These are phyloP conservation scores for Choloepus hoffmanni DNA, from an alignment of 2,113 vertebrate species.

Conservation along the genomic window DNA sequence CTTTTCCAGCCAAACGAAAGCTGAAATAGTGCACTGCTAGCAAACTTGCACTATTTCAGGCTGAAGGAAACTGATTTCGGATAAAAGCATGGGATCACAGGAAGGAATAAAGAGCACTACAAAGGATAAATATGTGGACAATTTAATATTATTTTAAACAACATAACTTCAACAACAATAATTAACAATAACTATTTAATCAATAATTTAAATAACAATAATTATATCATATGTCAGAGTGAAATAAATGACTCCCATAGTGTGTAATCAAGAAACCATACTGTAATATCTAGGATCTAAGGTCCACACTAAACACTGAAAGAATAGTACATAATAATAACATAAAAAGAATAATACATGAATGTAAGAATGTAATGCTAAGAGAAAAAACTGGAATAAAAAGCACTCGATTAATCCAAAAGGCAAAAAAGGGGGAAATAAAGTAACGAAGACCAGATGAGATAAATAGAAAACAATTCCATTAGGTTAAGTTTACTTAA, in stretches of 20 bases:
- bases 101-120: neutral
- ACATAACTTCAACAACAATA: neutral
- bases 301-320: neutral
- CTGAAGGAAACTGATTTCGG: neutral
- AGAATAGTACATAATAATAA: neutral
- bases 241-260: neutral
- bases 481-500: neutral
- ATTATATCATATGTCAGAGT: neutral
- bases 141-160: neutral
- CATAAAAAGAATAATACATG: neutral
- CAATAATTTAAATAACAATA: no score
- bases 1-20: constrained; percentile 1
- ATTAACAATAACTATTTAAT: neutral
- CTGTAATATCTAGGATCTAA: neutral
- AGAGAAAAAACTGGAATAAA: neutral
- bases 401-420: neutral
- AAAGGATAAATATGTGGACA: neutral
- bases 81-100: neutral
- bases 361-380: constrained; percentile 3
- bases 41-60: neutral
- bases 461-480: neutral
- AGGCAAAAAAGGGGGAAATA: neutral
- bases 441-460: neutral
- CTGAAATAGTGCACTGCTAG: neutral
- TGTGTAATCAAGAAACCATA: neutral